These are phyloP conservation scores for Andrena fulva DNA, from an alignment of 2,888 invertebrate genomes.

Conservation along the genomic window DNA sequence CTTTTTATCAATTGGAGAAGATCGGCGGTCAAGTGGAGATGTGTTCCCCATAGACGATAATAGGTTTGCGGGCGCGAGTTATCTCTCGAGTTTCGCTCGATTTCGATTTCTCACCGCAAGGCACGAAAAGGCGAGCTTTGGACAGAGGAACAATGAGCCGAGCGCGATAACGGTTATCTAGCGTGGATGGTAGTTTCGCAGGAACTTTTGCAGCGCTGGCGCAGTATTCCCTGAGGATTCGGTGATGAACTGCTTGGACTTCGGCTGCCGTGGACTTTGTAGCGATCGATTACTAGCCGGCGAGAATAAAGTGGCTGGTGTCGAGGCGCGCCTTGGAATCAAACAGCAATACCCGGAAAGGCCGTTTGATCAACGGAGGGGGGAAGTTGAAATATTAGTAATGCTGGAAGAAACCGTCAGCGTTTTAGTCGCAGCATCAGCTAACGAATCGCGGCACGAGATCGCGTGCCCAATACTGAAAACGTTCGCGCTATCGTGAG, in stretches of 20 bases:
- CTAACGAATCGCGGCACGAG: conserved; percentile 28
- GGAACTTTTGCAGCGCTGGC: background rate
- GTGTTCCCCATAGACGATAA: background rate
- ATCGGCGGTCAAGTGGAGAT: background rate
- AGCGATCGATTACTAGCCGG: background rate
- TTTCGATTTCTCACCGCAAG: conserved; percentile 19
- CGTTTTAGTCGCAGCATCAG: conserved; percentile 56
- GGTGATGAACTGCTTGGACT: background rate
- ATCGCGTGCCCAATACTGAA: conserved; percentile 28
- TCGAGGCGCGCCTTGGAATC: conserved; percentile 37
- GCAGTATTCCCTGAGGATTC: background rate
- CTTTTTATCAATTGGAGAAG: background rate
- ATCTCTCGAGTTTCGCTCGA: conserved; percentile 4
- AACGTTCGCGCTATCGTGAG: conserved; percentile 31
- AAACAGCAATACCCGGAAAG: conserved; percentile 26
- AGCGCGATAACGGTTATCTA: conserved; percentile 36
- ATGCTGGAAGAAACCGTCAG: conserved; percentile 47
- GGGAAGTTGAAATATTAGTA: conserved; percentile 59
- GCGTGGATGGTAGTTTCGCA: conserved; percentile 4
- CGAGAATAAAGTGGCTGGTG: background rate
- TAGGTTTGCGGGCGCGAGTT: background rate
- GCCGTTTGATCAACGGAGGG: conserved; percentile 40
- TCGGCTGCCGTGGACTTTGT: background rate
- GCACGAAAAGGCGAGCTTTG: conserved; percentile 8
- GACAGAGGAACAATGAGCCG: conserved; percentile 12